Conservation (phyloP, 2,113 vertebrate genomes). For the Bos javanicus region DNA sequence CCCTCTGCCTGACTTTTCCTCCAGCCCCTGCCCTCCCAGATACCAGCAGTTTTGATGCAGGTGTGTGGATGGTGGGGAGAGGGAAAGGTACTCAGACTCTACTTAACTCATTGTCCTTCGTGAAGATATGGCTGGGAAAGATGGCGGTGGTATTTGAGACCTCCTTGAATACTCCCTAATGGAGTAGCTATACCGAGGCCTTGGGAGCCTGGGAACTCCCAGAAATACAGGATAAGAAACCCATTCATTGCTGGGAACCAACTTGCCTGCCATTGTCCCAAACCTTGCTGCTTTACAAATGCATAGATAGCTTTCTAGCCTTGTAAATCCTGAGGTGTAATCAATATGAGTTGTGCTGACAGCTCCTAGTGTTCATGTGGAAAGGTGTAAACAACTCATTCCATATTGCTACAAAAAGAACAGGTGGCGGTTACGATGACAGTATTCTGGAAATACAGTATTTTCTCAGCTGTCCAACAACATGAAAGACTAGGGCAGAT, state of each 20-base stretch:
- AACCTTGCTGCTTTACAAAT: background rate
- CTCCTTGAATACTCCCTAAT: background rate
- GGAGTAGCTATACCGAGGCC: background rate
- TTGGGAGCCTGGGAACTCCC: background rate
- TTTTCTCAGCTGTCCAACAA: slow-evolving; percentile 83
- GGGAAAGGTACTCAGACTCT: background rate
- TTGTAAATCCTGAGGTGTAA: background rate
- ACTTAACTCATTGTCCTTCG: background rate
- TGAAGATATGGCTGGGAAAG: background rate
- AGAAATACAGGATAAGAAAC: background rate
- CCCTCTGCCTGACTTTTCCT: background rate
- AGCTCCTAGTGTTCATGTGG: background rate
- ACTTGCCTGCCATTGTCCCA: background rate
- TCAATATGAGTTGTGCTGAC: slow-evolving; percentile 29
- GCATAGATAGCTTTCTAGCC: slow-evolving; percentile 2
- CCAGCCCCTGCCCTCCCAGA: no score
- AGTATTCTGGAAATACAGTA: slow-evolving; percentile 71
- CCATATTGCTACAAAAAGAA: slow-evolving; percentile 3
- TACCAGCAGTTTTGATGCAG: background rate
- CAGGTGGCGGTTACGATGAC: slow-evolving; percentile 68
- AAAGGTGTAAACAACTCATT: slow-evolving; percentile 58
- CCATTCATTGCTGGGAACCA: background rate
- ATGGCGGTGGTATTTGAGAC: background rate
- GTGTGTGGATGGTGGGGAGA: background rate
- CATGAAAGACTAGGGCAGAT: slow-evolving; percentile 41